Percentiles rank a stretch among this genome's conserved stretches.
Evolutionary conservation across 2,888 invertebrate genomes (phyloP).

Genomic region (Microctonus brassicae): DNA sequence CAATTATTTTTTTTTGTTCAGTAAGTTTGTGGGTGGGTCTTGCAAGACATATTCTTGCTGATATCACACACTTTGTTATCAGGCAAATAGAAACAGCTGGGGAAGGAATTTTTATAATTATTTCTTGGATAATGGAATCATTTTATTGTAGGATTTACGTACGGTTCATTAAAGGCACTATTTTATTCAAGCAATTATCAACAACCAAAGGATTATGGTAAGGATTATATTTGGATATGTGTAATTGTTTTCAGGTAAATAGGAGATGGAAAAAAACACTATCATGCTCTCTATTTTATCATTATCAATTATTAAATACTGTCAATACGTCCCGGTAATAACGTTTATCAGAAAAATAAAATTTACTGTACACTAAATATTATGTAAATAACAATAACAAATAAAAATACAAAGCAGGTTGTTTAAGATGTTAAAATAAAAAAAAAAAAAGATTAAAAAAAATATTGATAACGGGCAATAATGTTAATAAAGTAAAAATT

Average conservation of each 20-base stretch:
- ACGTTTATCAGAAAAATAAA: background rate
- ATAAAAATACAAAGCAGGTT: constrained; percentile 3
- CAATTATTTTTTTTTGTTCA: background rate
- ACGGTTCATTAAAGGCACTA: background rate
- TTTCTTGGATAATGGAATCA: constrained; percentile 3
- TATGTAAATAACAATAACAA: background rate
- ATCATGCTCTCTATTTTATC: constrained; percentile 17
- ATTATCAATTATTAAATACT: constrained; percentile 15
- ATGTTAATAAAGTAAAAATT: background rate
- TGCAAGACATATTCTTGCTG: background rate
- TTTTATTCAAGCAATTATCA: constrained; percentile 22
- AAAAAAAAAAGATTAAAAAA: background rate
- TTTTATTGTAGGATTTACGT: constrained; percentile 6
- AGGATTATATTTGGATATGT: constrained; percentile 2
- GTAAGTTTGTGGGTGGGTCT: background rate
- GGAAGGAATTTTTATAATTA: background rate
- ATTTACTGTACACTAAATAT: background rate
- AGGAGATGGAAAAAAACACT: background rate
- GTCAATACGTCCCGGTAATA: constrained; percentile 4
- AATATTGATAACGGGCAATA: background rate
- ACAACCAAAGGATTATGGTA: background rate
- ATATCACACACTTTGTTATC: constrained; percentile 11
- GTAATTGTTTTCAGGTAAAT: background rate
- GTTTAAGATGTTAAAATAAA: background rate
- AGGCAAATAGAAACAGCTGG: background rate